These are phyloP conservation scores for Drosophila meridionalis DNA, from an alignment of 2,888 invertebrate genomes.

Conservation along the genomic window DNA sequence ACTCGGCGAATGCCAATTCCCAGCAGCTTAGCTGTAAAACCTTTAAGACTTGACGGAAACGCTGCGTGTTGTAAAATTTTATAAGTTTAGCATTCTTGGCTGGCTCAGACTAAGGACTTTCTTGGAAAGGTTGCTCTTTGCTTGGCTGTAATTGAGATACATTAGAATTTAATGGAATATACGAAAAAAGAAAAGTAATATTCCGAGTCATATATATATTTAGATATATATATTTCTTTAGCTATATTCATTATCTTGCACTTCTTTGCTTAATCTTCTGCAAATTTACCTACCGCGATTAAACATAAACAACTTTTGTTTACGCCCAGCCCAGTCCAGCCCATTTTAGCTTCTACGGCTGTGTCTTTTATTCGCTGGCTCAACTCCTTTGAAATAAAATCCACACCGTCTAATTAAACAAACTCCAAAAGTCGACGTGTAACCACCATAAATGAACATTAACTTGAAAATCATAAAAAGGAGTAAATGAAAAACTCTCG, in stretches of 20 bases:
- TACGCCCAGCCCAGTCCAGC: neutral
- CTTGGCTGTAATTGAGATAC: conserved; percentile 15
- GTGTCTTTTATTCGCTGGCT: conserved; percentile 24
- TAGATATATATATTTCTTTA: neutral
- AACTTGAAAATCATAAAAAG: conserved; percentile 78
- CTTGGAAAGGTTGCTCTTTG: conserved; percentile 2
- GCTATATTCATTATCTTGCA: conserved; percentile 11
- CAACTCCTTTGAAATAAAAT: conserved; percentile 64
- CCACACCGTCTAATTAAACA: conserved; percentile 78
- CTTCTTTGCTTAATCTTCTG: conserved; percentile 12
- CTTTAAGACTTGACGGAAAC: conserved; percentile 75
- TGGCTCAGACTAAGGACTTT: conserved; percentile 36
- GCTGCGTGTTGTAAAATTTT: conserved; percentile 74
- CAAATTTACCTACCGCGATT: conserved; percentile 49
- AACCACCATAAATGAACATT: conserved; percentile 83
- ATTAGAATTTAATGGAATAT: conserved; percentile 7
- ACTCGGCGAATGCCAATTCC: conserved; percentile 45
- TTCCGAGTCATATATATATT: neutral
- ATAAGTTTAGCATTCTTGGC: conserved; percentile 65
- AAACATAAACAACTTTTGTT: conserved; percentile 59
- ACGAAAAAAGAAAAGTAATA: neutral
- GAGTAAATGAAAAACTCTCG: conserved; percentile 58
- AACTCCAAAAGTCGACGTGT: conserved; percentile 76
- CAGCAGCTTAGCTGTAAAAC: conserved; percentile 74
- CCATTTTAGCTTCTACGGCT: conserved; percentile 1